These are phyloP conservation scores for Sebastolobus altivelis DNA, from an alignment of 2,797 vertebrate species.

Conservation along the genomic window DNA sequence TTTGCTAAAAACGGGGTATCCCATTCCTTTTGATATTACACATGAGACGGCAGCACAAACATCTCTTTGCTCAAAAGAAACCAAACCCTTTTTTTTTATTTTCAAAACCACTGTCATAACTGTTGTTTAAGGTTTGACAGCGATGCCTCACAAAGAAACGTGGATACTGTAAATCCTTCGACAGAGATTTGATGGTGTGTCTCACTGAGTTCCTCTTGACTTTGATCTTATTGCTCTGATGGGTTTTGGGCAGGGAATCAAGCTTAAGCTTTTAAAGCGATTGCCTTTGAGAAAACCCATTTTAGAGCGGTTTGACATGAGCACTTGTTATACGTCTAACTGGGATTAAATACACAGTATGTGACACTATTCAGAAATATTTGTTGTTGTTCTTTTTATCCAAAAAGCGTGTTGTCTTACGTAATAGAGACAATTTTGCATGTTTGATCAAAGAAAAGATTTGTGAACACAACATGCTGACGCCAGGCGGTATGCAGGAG, in stretches of 20 bases:
- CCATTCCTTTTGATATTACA: constrained; percentile 25
- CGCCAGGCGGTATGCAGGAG: not conserved
- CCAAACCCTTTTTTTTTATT: not conserved
- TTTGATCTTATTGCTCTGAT: constrained; percentile 70
- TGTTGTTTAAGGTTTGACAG: constrained; percentile 26
- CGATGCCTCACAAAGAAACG: constrained; percentile 26
- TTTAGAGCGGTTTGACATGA: constrained; percentile 45
- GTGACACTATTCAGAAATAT: constrained; percentile 19
- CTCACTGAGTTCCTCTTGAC: constrained; percentile 47
- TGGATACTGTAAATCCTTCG: constrained; percentile 36
- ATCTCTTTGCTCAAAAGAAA: constrained; percentile 23
- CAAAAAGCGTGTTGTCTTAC: constrained; percentile 3
- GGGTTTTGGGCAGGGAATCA: constrained; percentile 55
- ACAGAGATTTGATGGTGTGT: constrained; percentile 60
- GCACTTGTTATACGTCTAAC: constrained; percentile 41
- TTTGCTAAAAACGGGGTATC: constrained; percentile 12
- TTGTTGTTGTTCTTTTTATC: constrained; percentile 12
- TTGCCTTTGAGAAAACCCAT: constrained; percentile 50
- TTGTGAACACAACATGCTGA: too few species aligned
- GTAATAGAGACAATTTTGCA: not conserved
- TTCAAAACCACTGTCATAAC: constrained; percentile 10
- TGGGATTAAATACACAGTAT: constrained; percentile 40
- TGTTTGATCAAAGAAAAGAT: too few species aligned
- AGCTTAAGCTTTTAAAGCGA: constrained; percentile 67
- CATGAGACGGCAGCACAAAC: constrained; percentile 16